phyloP scores from a whole-genome alignment of 2,888 invertebrate genomes.

The Odontocolon sp. region DNA sequence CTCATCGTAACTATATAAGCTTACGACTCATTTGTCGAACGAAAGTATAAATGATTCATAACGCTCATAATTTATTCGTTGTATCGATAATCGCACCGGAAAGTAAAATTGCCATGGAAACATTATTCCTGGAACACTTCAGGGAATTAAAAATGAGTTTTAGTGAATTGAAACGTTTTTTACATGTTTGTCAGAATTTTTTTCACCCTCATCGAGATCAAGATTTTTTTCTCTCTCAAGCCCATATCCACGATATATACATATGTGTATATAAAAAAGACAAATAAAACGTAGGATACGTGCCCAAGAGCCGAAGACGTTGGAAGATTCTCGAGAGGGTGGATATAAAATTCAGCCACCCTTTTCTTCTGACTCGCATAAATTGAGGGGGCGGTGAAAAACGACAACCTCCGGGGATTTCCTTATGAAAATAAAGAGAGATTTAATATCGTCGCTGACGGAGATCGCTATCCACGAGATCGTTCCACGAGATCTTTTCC shows the following conservation, averaged over 20 bases:
- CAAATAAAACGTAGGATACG: conserved; percentile 4
- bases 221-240: no score
- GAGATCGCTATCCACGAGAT: no score
- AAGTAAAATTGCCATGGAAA: conserved; percentile 26
- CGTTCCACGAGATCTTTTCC: no score
- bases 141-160: no score
- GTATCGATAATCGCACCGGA: not conserved
- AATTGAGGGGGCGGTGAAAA: conserved; percentile 6
- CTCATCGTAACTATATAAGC: not conserved
- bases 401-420: not conserved
- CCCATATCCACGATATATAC: no score
- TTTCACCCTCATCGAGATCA: no score
- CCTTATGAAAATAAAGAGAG: not conserved
- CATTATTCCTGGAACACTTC: no score
- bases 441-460: conserved; percentile 12
- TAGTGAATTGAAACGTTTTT: not conserved
- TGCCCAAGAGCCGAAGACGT: conserved; percentile 20
- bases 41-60: not conserved
- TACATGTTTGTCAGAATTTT: not conserved
- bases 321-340: conserved; percentile 1
- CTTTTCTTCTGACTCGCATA: conserved; percentile 16
- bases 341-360: not conserved
- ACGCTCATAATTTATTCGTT: conserved; percentile 12
- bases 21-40: conserved; percentile 2
- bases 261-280: no score